Base-by-base conservation (phyloP, 2,113 vertebrate species). In the Ramphastos sulfuratus region DNA sequence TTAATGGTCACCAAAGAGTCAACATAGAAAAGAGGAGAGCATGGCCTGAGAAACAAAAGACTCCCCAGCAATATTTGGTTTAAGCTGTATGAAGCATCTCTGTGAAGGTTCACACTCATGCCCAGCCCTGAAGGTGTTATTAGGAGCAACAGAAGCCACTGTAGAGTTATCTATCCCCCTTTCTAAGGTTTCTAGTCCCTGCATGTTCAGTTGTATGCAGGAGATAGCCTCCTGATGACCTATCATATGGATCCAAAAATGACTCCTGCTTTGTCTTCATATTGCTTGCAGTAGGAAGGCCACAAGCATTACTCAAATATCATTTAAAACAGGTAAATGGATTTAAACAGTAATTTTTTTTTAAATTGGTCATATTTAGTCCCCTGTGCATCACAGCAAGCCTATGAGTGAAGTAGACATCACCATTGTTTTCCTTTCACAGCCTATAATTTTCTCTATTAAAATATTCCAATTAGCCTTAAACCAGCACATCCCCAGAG, bases 11-110 rank as follows among this genome's bases (percentile, higher is more conserved):
- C 46, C 8, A 46, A 46, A 46, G 6, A 46, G 42, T 42, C 42
- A 8, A 10, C 2, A 8, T 4, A 30, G 3, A 9, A 12, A 39
- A 17, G 15, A 27, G 4, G 15, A 9, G 12, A 39, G 2, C 0
- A 2, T 10, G 16, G 5, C 48, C 42, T 55, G n/a, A 61, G 54
- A 58, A 90, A 65, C 27, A 67, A 70, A 39, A 67, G 8, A 60
- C 28, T 37, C 15, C 20, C 20, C 21, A 52, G 3, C 8, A 10
- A 7, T 35, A 1, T 11, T 33, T 31, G n/a, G 9, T 71, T 77
- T 78, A 55, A 42, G 10, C 61, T 19, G 5, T 13, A 35, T 28
- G 48, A 72, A 81, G 2, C 46, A 81, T 9, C 42, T 50, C 65
- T 81, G 20, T 6, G 58, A 63, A 46, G 3, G 1, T 33, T 18